Conservation (phyloP, 2,797 vertebrate genomes). For the Bucorvus abyssinicus region DNA sequence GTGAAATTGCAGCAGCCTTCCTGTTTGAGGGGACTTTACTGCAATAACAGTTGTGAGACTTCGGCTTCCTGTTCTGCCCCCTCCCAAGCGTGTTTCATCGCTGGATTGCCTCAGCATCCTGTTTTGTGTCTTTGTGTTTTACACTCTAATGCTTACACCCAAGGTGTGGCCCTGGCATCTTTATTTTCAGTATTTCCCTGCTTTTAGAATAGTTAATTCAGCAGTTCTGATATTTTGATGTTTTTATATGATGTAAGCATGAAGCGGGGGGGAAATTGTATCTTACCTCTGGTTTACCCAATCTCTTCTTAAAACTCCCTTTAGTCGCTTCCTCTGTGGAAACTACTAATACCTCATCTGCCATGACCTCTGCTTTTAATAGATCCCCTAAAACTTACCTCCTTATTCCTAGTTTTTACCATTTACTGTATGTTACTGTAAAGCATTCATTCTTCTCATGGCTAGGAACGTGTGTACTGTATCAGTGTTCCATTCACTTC, state of each 20-base stretch:
- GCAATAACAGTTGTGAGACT: not conserved
- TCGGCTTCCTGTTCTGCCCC: not conserved
- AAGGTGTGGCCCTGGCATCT: not conserved
- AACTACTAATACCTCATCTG: not conserved
- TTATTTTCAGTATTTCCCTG: not conserved
- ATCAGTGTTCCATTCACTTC: not conserved
- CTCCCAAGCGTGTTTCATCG: not conserved
- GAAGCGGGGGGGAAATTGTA: accelerated
- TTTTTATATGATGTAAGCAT: not conserved
- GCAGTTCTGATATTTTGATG: not conserved
- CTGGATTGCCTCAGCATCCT: constrained; percentile 9
- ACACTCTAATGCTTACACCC: not conserved
- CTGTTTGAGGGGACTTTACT: constrained; percentile 2
- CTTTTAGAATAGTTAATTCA: not conserved
- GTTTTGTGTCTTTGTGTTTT: not conserved
- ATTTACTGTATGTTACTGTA: not conserved
- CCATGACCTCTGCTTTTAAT: not conserved
- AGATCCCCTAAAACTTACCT: not conserved
- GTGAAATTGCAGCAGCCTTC: constrained; percentile 27
- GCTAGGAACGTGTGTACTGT: not conserved
- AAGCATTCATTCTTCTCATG: not conserved
- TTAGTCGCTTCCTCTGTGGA: not conserved
- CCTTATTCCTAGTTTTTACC: not conserved
- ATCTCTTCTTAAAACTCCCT: not conserved
- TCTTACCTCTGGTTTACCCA: not conserved